Percentiles rank a stretch among this genome's conserved stretches.
phyloP scores from a whole-genome alignment of 2,797 vertebrate species.

The Margarornis squamiger region DNA sequence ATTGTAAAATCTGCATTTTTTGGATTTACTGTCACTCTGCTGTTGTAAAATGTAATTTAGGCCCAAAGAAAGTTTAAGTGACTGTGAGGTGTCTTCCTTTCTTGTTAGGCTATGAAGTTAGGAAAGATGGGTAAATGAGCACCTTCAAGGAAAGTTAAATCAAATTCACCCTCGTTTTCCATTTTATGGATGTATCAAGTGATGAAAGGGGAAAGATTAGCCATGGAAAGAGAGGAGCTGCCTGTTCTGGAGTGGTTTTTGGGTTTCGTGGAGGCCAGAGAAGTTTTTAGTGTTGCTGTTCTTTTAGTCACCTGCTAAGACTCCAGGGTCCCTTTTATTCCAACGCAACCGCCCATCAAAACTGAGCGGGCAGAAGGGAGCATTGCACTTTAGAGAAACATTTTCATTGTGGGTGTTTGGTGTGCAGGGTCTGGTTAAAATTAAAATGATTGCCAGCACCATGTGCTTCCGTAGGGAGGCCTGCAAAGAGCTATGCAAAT shows the following conservation, averaged over 20 bases:
- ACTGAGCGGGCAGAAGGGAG: neutral
- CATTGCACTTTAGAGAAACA: neutral
- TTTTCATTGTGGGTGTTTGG: neutral
- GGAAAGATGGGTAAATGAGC: neutral
- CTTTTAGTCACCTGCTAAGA: neutral
- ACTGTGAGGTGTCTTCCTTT: neutral
- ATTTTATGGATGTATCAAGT: neutral
- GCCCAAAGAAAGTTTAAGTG: neutral
- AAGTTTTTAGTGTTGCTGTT: neutral
- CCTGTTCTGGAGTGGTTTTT: neutral
- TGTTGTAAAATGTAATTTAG: neutral
- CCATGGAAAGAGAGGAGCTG: neutral
- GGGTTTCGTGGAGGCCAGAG: neutral
- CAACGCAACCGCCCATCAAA: neutral
- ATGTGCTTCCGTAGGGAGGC: neutral
- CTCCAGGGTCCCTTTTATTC: neutral
- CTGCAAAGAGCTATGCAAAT: neutral
- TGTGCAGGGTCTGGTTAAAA: neutral
- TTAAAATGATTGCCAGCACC: neutral
- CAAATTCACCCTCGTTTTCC: neutral
- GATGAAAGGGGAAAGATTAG: neutral
- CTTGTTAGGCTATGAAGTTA: neutral
- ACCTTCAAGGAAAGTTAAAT: neutral
- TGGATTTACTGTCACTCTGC: neutral
- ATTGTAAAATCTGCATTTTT: neutral